Percentiles rank a stretch among this genome's conserved stretches.
phyloP scores from a whole-genome alignment of 2,113 vertebrate species.

The Chamaea fasciata region DNA sequence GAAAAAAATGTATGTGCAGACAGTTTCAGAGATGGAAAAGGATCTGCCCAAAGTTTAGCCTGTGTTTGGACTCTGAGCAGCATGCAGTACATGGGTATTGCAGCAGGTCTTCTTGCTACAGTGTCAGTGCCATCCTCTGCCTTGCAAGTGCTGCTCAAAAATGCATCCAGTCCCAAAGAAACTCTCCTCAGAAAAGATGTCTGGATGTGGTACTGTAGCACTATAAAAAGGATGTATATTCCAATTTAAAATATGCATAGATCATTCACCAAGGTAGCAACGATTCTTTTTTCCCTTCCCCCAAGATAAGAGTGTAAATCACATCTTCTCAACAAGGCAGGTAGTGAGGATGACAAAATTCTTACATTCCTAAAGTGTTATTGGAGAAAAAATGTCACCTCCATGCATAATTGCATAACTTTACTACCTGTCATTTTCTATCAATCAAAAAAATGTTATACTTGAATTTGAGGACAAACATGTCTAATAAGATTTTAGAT shows the following conservation, averaged over 20 bases:
- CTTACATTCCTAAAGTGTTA: constrained; percentile 60
- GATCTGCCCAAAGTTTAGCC: not conserved
- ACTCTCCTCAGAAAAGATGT: not conserved
- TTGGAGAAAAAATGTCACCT: constrained; percentile 60
- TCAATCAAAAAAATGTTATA: constrained; percentile 43
- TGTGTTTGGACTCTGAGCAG: not conserved
- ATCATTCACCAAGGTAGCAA: constrained; percentile 44
- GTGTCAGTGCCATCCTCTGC: not conserved
- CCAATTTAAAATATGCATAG: constrained; percentile 56
- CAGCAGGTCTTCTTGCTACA: not conserved
- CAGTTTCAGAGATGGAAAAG: not conserved
- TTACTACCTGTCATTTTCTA: constrained; percentile 36
- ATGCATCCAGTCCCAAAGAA: not conserved
- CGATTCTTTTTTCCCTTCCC: constrained; percentile 43
- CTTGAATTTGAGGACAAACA: constrained; percentile 21
- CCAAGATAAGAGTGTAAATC: constrained; percentile 60
- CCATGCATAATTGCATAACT: constrained; percentile 55
- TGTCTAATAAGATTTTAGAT: constrained; percentile 27
- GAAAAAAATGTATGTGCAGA: not conserved
- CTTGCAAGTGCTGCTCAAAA: not conserved
- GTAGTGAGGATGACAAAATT: constrained; percentile 58
- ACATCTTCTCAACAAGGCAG: constrained; percentile 59
- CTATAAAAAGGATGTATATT: constrained; percentile 62
- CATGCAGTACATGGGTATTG: not conserved
- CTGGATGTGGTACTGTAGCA: constrained; percentile 12